A percentile compares a stretch with the other conserved stretches of the same genome.
These are phyloP conservation scores for Anguilla megastoma DNA, from an alignment of 2,797 vertebrate genomes.

Conservation along the genomic window DNA sequence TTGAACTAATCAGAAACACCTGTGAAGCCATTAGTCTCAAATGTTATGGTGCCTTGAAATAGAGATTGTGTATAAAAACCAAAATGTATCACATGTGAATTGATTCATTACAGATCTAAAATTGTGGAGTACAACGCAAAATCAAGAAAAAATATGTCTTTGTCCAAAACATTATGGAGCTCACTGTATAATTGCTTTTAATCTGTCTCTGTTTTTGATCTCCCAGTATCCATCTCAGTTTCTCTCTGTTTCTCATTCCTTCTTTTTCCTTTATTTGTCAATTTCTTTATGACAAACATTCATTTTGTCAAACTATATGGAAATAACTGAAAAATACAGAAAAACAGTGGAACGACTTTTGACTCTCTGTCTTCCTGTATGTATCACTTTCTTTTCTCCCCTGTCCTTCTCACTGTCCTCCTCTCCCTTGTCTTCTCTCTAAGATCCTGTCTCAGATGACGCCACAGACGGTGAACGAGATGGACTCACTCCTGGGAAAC, in stretches of 20 bases:
- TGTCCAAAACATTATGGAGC: too few species aligned
- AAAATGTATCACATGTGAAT: too few species aligned
- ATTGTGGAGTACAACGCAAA: too few species aligned
- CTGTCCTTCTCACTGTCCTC: background rate
- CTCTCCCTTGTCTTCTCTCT: background rate
- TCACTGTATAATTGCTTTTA: background rate
- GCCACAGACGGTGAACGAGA: slow-evolving; percentile 74
- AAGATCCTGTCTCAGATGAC: slow-evolving; percentile 79
- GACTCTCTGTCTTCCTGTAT: background rate
- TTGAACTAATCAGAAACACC: too few species aligned
- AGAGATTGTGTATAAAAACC: too few species aligned
- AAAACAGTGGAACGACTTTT: background rate
- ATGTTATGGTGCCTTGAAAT: too few species aligned
- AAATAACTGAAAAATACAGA: background rate
- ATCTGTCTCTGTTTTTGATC: background rate
- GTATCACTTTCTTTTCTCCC: background rate
- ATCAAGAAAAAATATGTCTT: too few species aligned
- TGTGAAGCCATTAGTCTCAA: too few species aligned
- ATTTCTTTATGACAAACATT: background rate
- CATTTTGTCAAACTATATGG: background rate
- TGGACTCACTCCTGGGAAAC: slow-evolving; percentile 78
- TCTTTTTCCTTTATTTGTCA: background rate
- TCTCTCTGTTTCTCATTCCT: background rate
- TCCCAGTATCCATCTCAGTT: background rate
- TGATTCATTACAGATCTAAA: too few species aligned